Base-by-base conservation (phyloP, 2,113 vertebrate species). In the Brachypodius melanocephalos region DNA sequence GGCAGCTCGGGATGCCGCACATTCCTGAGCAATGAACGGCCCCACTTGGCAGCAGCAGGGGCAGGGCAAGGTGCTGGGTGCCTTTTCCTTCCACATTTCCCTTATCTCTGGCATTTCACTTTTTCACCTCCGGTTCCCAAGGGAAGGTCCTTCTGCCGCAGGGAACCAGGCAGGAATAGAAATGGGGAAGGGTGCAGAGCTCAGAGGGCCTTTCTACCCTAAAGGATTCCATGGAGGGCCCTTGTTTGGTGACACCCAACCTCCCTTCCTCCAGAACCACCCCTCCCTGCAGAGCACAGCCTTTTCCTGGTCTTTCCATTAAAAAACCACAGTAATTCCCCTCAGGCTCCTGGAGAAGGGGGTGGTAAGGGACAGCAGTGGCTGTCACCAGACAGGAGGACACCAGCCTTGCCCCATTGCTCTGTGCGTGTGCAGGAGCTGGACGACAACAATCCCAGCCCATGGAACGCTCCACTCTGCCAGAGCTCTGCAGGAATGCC, bases 51-150 rank as follows among this genome's bases (percentile, higher is more conserved):
- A 49, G 71, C 21, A 75, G 85, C 55, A 59, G 73, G 43, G 68
- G 59, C 83, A 73, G 75, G 63, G 75, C 36, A 38, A 72, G 63
- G 83, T 3, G 72, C 32, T 62, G 82, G 93, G 48, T 9, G 51
- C 52, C 48, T 85, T 90, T 72, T 58, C 66, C 78, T 81, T 90
- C 85, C 66, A 40, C 82, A 51, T 71, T 78, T 85, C 46, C 78
- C 87, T 96, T 96, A 95, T 95, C 96, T 94, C 88, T 61, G 73
- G 85, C 86, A 96, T 92, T 95, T 94, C 51, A 65, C 84, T 92
- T 92, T 92, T 95, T 88, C 90, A 84, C 95, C 93, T 94, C n/a
- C 83, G 40, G 74, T 84, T 96, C 80, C 93, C 90, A 25, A 52
- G 88, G 78, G 40, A 91, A 96, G 85, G 61, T 58, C 62, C 26